Conservation (phyloP, 1,140 invertebrate species). For the Steinernema feltiae region DNA sequence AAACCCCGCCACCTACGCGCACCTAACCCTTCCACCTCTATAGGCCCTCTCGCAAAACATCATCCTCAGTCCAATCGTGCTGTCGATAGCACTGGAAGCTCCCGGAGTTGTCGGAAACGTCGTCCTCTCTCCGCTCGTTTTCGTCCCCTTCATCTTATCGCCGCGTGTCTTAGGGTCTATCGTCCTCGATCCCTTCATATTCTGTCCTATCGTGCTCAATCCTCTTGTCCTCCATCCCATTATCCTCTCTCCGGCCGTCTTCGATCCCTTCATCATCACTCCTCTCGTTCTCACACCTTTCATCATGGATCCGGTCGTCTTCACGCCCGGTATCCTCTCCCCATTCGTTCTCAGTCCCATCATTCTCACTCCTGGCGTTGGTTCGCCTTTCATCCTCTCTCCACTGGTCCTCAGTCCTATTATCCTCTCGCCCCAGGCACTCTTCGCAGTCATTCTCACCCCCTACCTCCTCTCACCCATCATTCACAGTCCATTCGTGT, state of each 20-base stretch:
- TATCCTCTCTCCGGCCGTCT: slow-evolving; percentile 14
- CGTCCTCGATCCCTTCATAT: not conserved
- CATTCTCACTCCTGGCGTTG: not conserved
- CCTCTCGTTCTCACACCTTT: not conserved
- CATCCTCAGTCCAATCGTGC: slow-evolving; percentile 25
- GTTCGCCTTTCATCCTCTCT: not conserved
- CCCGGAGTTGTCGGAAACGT: not conserved
- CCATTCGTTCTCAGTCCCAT: not conserved
- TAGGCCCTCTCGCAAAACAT: slow-evolving; percentile 24
- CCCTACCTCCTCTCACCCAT: not conserved
- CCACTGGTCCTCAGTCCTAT: not conserved
- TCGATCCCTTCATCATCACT: not conserved
- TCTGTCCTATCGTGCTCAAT: not conserved
- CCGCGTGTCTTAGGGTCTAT: not conserved
- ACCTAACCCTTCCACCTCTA: not conserved
- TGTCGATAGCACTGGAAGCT: not conserved
- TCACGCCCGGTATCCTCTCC: not conserved
- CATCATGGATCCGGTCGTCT: not conserved
- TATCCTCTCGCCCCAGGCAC: not conserved
- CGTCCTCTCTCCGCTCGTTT: not conserved
- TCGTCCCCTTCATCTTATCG: not conserved
- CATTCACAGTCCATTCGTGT: not conserved
- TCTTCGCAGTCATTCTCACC: not conserved
- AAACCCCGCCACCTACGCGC: not conserved
- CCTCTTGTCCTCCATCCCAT: not conserved